These are phyloP conservation scores for Thaleichthys pacificus DNA, from an alignment of 2,797 vertebrate genomes.

Conservation along the genomic window DNA sequence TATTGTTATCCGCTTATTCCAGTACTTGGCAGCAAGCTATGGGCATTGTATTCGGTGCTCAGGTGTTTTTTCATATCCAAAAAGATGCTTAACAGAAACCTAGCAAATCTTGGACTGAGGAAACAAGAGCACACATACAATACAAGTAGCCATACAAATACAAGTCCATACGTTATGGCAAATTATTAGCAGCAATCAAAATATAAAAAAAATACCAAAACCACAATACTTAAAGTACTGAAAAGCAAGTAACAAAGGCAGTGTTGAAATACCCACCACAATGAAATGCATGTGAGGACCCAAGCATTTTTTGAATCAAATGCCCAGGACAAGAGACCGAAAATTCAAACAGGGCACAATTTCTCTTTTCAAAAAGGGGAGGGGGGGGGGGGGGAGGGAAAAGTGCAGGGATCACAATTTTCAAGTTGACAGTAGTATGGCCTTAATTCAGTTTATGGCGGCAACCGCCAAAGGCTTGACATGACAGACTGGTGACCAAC, in stretches of 20 bases:
- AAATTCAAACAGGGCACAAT: slow-evolving; percentile 51
- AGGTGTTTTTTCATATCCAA: slow-evolving; percentile 31
- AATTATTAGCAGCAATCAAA: slow-evolving; percentile 68
- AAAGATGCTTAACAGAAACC: slow-evolving; percentile 22
- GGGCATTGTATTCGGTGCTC: slow-evolving; percentile 61
- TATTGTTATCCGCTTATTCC: slow-evolving; percentile 43
- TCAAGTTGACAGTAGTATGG: slow-evolving; percentile 57
- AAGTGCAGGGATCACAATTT: slow-evolving; percentile 59
- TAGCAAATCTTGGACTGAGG: slow-evolving; percentile 18
- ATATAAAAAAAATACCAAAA: slow-evolving; percentile 59
- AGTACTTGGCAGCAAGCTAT: slow-evolving; percentile 59
- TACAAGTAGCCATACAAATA: slow-evolving; percentile 43
- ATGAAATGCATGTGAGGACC: slow-evolving; percentile 67
- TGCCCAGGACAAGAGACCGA: slow-evolving; percentile 25
- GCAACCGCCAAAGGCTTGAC: slow-evolving; percentile 29
- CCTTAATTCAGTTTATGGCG: slow-evolving; percentile 50
- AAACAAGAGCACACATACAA: slow-evolving; percentile 43
- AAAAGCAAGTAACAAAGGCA: slow-evolving; percentile 55
- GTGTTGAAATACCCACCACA: slow-evolving; percentile 32
- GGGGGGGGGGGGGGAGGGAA: slow-evolving; percentile 29
- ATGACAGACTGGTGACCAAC: slow-evolving; percentile 29
- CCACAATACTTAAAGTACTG: slow-evolving; percentile 30
- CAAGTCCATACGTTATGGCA: slow-evolving; percentile 61
- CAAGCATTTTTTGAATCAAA: slow-evolving; percentile 49
- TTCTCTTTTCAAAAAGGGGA: slow-evolving; percentile 18